Evolutionary conservation across 2,113 vertebrate genomes (phyloP), one percentile per base, ranked within the genome.

Genomic region (Holacanthus passer): DNA sequence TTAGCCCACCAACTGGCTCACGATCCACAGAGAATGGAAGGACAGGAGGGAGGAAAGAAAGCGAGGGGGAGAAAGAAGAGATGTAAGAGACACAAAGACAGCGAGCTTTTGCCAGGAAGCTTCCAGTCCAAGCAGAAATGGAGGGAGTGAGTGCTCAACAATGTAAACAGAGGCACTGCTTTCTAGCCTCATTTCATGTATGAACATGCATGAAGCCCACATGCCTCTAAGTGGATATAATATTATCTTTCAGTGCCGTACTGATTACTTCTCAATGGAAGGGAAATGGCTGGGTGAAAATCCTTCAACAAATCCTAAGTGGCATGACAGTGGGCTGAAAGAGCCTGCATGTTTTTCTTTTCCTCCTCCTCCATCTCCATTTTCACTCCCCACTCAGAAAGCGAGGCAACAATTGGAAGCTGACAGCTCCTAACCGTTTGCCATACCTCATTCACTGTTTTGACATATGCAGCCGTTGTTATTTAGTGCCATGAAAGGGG

Each of bases 231-330:
- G 94, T 93, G 92, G 93, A 92, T 88, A 91, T 89, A 93, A 93
- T 92, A 90, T 90, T 88, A 93, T 93, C 93, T 94, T 92, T 95
- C 92, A 92, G 87, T 83, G 85, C 80, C 72, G 68, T 65, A 83
- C 92, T 93, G 92, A 94, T 94, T 93, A 90, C 91, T 89, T 83
- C 90, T 93, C 89, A 92, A 92, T 85, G 84, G 89, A 89, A 88
- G 87, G 91, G 90, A 83, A 91, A 94, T 81, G 92, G 89, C 79
- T 91, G 91, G 88, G 89, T 91, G 91, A 91, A 90, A 92, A 95
- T 94, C 93, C 88, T 92, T 95, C 94, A 94, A 89, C 93, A 82
- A 88, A 89, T 92, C 88, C 89, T 92, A 94, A 95, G 94, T 94
- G 91, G 90, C 91, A 86, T 93, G 93, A 93, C 92, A 90, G 91